Base-by-base conservation (phyloP, 1,140 invertebrate genomes). In the Drosophila elegans region DNA sequence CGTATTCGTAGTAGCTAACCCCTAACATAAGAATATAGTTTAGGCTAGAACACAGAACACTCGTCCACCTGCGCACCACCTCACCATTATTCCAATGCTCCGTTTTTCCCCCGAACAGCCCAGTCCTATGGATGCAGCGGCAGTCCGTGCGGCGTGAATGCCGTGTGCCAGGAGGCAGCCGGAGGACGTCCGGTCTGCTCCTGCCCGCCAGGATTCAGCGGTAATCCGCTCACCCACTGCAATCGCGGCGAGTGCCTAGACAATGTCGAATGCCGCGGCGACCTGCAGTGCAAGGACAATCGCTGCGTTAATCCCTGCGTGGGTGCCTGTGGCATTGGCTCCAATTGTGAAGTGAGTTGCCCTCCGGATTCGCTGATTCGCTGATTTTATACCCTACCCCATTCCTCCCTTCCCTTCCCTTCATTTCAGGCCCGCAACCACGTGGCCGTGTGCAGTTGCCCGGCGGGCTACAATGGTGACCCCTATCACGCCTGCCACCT, bases 361-460 rank as follows among this genome's bases (percentile, higher is more conserved):
- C 16, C 16, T 21, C 1, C 16, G 0, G 16, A 21, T 21, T 21
- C 16, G 16, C 16, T 21, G 16, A 21, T 21, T 21, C 16, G 16
- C 16, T 21, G 16, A 21, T 21, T 21, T 21, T 21, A 21, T 21
- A 21, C 16, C 16, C 16, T 1, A 21, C 1, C 16, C 16, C 16
- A 21, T 21, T 1, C 16, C 16, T 1, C 16, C 16, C 16, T 1
- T 21, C 16, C 16, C 16, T 49, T 9, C 91, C 12, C 93, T 92
- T 9, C 25, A 4, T 93, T 78, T 74, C 80, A 93, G 95, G 95
- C 95, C 1, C 94, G 96, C 56, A 95, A 97, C 77, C 97, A 98
- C 74, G 94, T 97, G 29, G 96, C 97, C 3, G 96, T 97, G 0
- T 98, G 97, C 86, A 95, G 95, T 7, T 98, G 97, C 91, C 96